Percentiles rank a stretch among this genome's conserved stretches.
Conservation (phyloP, 1,140 invertebrate genomes). For the Augochlora pura region DNA sequence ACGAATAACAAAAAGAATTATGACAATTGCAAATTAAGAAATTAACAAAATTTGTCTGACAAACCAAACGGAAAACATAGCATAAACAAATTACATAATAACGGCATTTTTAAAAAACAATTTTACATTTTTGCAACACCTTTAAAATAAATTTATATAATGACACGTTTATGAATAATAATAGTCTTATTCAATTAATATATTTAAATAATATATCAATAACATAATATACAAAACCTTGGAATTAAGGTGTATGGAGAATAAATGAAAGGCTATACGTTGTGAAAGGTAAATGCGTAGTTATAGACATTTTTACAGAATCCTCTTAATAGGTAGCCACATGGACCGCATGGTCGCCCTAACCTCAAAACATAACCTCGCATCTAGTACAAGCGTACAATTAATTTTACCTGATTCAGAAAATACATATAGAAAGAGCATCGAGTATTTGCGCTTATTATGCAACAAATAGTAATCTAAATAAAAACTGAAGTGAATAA, state of each 20-base stretch:
- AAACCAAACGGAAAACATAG: not conserved
- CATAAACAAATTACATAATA: not conserved
- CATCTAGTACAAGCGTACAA: not conserved
- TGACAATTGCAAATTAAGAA: not conserved
- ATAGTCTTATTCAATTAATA: not conserved
- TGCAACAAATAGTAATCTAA: not conserved
- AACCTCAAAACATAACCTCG: conserved; percentile 61
- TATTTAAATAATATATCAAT: not conserved
- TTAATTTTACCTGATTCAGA: not conserved
- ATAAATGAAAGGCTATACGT: not conserved
- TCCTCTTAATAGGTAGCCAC: conserved; percentile 40
- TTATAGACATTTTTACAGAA: conserved; percentile 34
- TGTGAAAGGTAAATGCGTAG: not conserved
- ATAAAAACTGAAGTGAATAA: not conserved
- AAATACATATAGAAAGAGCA: not conserved
- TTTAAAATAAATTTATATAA: not conserved
- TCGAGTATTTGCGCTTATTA: not conserved
- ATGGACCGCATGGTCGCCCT: conserved; percentile 58
- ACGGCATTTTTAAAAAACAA: not conserved
- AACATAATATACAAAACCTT: not conserved
- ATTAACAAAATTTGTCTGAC: not conserved
- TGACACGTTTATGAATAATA: not conserved
- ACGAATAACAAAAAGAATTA: not conserved
- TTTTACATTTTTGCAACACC: not conserved
- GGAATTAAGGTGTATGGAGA: not conserved